Evolutionary conservation across 2,797 vertebrate genomes (phyloP).

Genomic region (Lophius americanus): DNA sequence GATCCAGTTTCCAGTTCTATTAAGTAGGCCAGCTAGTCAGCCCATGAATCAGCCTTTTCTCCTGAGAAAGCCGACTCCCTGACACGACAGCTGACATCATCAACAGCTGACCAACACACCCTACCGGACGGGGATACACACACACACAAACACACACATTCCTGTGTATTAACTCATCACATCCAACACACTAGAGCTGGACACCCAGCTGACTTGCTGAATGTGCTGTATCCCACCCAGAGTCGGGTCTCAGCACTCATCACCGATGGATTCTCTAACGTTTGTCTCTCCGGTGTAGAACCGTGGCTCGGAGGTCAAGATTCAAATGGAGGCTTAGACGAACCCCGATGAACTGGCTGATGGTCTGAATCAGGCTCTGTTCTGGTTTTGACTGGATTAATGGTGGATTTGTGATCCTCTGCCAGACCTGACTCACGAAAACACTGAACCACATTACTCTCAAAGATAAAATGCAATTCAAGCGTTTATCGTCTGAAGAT

Average conservation of each 20-base stretch:
- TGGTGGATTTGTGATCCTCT: constrained; percentile 8
- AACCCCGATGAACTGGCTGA: constrained; percentile 44
- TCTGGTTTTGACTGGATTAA: constrained; percentile 5
- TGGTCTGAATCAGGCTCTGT: constrained; percentile 5
- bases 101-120: constrained; percentile 75
- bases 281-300: constrained; percentile 57
- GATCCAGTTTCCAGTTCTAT: constrained; percentile 53
- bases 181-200: constrained; percentile 5
- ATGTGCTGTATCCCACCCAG: constrained; percentile 53
- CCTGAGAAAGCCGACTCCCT: constrained; percentile 73
- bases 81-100: constrained; percentile 62
- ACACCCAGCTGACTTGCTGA: constrained; percentile 33
- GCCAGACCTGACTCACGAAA: neutral
- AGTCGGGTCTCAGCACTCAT: constrained; percentile 39
- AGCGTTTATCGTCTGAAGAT: neutral
- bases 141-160: constrained; percentile 8
- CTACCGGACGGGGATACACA: constrained; percentile 22
- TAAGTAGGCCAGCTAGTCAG: constrained; percentile 70
- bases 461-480: neutral
- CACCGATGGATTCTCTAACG: constrained; percentile 57
- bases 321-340: too few species aligned
- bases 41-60: constrained; percentile 68
- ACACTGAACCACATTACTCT: constrained; percentile 1
- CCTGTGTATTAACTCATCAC: neutral
- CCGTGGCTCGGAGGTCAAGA: constrained; percentile 57